Conservation (phyloP, 1,140 invertebrate genomes). For the Brachionus rubens region DNA sequence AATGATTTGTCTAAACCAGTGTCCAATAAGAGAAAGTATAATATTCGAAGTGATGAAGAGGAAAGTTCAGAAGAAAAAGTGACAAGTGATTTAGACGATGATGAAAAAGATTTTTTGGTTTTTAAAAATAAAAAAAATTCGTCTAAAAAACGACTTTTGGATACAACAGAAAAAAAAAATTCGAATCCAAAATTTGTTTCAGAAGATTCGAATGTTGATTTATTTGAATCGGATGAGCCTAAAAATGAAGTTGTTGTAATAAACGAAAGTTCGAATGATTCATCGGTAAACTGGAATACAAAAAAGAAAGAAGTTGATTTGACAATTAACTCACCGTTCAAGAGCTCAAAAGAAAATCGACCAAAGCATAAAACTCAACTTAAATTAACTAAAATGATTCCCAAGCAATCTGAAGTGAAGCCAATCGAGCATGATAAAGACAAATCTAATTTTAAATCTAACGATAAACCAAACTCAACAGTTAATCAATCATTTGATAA, state of each 20-base stretch:
- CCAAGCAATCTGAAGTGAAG: no score
- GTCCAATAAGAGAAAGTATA: conserved; percentile 38
- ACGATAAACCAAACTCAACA: background rate
- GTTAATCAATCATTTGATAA: background rate
- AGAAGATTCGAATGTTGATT: no score
- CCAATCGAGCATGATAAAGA: no score
- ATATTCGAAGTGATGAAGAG: background rate
- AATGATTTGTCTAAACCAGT: background rate
- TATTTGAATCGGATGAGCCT: no score
- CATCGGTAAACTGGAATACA: background rate
- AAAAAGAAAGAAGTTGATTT: background rate
- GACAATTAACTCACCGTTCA: background rate
- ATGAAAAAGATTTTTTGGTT: background rate
- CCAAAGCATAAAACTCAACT: background rate
- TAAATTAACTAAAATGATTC: conserved; percentile 12
- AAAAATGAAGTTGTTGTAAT: no score
- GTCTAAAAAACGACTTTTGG: background rate
- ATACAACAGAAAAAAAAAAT: background rate
- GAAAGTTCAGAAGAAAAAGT: background rate
- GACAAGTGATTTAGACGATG: background rate
- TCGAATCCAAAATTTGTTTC: background rate
- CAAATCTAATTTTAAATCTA: no score
- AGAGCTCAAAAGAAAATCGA: background rate
- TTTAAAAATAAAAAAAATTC: background rate
- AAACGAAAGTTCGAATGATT: background rate